Evolutionary conservation across 2,113 vertebrate genomes (phyloP).

Genomic region (Saiga tatarica): DNA sequence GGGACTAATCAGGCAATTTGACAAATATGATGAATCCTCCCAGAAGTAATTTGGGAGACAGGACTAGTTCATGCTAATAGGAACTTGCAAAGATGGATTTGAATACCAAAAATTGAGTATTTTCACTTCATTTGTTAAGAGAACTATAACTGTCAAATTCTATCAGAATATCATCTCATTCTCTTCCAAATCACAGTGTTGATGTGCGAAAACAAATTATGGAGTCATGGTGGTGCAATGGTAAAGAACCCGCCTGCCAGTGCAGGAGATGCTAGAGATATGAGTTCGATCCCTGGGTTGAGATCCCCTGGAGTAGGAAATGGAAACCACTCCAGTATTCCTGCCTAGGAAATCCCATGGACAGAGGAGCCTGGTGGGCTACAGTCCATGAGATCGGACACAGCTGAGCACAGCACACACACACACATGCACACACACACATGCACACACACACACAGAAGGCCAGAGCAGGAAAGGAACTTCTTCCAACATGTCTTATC

Average conservation of each 20-base stretch:
- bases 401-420: background rate
- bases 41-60: background rate
- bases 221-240: background rate
- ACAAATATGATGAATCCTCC: background rate
- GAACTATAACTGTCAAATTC: background rate
- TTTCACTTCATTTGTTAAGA: constrained; percentile 8
- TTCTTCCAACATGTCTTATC: background rate
- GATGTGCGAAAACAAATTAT: background rate
- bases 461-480: background rate
- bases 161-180: background rate
- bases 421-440: background rate
- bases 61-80: background rate
- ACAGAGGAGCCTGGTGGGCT: background rate
- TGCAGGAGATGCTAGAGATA: background rate
- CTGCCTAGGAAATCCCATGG: background rate
- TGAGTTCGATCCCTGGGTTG: background rate
- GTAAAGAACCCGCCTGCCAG: background rate
- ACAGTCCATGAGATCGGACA: background rate
- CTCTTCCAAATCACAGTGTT: constrained; percentile 33
- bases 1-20: background rate
- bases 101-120: background rate
- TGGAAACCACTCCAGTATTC: background rate
- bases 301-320: background rate
- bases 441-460: background rate
- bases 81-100: background rate